These are phyloP conservation scores for Muscicapa adusta DNA, from an alignment of 2,113 vertebrate genomes.

Conservation along the genomic window DNA sequence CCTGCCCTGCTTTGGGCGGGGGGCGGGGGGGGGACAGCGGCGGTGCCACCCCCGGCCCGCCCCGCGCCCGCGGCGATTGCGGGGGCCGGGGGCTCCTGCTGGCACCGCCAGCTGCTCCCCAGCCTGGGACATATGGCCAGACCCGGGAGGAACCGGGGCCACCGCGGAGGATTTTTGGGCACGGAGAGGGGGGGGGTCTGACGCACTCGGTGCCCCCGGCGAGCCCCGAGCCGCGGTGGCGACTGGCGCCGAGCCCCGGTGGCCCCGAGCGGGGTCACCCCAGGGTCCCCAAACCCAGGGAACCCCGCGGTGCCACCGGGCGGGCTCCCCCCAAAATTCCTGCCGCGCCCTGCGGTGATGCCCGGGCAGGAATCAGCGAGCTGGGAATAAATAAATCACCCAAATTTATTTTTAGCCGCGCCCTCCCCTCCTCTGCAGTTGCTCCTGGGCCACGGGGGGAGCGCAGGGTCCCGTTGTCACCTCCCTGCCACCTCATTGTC, in stretches of 20 bases:
- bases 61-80: neutral
- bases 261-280: neutral
- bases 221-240: neutral
- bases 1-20: neutral
- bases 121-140: neutral
- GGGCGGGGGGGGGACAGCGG: fast-evolving
- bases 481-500: fast-evolving
- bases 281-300: fast-evolving
- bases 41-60: neutral
- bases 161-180: neutral
- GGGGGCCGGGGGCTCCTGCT: neutral
- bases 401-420: constrained; percentile 4
- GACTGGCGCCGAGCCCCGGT: neutral
- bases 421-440: constrained; percentile 40
- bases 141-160: neutral
- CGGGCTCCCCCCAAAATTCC: neutral
- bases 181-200: neutral
- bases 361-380: neutral
- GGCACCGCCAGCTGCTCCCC: neutral
- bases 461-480: neutral
- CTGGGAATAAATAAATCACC: constrained; percentile 16
- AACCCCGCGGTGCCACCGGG: neutral
- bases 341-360: neutral
- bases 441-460: neutral
- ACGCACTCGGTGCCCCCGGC: neutral